A percentile compares a stretch with the other conserved stretches of the same genome.
phyloP scores from a whole-genome alignment of 2,888 invertebrate species.

The Sinotaia quadrata region DNA sequence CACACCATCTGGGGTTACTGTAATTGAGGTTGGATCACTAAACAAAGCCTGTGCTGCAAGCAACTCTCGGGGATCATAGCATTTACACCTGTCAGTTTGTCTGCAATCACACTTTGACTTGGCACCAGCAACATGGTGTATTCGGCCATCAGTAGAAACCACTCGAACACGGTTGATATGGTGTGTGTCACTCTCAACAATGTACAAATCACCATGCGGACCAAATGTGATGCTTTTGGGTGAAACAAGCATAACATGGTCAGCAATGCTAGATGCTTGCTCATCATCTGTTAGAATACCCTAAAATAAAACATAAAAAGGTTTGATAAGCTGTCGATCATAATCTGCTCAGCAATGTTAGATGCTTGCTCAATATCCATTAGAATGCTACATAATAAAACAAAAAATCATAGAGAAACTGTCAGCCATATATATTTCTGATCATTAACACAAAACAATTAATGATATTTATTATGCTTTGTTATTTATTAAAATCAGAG shows the following conservation, averaged over 20 bases:
- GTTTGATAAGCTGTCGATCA: no score
- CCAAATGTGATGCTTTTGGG: slow-evolving; percentile 92
- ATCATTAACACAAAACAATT: no score
- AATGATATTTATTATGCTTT: no score
- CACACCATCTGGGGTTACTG: slow-evolving; percentile 96
- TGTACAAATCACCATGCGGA: slow-evolving; percentile 91
- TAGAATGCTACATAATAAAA: no score
- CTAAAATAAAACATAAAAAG: no score
- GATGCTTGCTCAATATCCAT: no score
- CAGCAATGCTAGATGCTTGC: slow-evolving; percentile 76
- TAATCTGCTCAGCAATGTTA: no score
- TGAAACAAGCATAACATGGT: slow-evolving; percentile 90
- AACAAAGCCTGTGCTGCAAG: slow-evolving; percentile 94
- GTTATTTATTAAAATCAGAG: no score
- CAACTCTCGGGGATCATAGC: slow-evolving; percentile 79
- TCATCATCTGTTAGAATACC: slow-evolving; percentile 66
- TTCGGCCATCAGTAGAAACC: slow-evolving; percentile 93
- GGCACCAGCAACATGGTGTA: slow-evolving; percentile 92
- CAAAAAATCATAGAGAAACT: no score
- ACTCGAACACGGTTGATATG: slow-evolving; percentile 88
- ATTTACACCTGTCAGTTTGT: slow-evolving; percentile 84
- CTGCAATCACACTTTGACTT: slow-evolving; percentile 76
- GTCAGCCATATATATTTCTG: no score
- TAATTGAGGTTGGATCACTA: slow-evolving; percentile 87
- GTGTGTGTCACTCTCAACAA: slow-evolving; percentile 93